Evolutionary conservation across 2,797 vertebrate genomes (phyloP).

Genomic region (Lepilemur ruficaudatus): DNA sequence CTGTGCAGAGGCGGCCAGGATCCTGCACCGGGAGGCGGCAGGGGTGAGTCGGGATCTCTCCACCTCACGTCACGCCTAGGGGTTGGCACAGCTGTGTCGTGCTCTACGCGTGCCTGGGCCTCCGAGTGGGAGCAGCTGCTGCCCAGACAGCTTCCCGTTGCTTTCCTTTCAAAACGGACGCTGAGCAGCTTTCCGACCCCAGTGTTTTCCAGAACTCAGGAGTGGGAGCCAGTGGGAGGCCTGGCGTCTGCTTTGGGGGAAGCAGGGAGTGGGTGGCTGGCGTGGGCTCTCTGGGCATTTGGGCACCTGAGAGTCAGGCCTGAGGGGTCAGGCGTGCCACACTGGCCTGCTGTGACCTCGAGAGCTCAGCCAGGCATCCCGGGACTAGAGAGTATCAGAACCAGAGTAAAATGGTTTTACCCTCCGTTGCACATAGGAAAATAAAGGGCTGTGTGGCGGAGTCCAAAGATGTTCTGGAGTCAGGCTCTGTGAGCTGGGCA

Average conservation of each 20-base stretch:
- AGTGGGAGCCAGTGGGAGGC: neutral
- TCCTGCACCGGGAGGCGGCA: conserved; percentile 86
- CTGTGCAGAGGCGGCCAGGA: conserved; percentile 79
- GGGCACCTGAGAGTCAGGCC: neutral
- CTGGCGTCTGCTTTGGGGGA: neutral
- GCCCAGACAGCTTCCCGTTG: fast-evolving
- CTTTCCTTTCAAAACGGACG: neutral
- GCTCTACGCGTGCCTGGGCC: neutral
- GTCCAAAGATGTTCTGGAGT: neutral
- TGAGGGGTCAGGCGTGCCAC: neutral
- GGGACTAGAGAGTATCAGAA: neutral
- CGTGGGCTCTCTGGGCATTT: neutral
- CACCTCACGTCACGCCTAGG: fast-evolving
- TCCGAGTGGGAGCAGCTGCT: neutral
- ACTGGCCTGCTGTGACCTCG: neutral
- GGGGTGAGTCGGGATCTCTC: conserved; percentile 88
- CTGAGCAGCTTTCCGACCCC: neutral
- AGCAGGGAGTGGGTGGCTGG: fast-evolving
- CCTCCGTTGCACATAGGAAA: neutral
- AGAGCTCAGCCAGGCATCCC: neutral
- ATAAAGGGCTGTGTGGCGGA: neutral
- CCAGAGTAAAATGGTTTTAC: neutral
- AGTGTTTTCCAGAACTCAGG: neutral
- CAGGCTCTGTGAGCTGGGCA: neutral
- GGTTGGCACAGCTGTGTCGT: fast-evolving